phyloP scores from a whole-genome alignment of 2,888 invertebrate genomes.

The Selenia dentaria region DNA sequence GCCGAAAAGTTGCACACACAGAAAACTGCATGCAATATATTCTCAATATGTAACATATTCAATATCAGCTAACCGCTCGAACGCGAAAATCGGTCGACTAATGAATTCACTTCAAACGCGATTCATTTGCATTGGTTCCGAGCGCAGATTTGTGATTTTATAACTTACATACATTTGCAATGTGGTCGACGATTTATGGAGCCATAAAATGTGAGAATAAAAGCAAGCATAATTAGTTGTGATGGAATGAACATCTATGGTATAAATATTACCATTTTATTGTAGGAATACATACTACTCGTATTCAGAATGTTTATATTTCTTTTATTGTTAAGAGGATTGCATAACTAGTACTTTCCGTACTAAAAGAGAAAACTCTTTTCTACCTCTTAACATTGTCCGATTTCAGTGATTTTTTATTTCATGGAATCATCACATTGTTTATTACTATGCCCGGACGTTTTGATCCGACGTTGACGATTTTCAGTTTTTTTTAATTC shows the following conservation, averaged over 20 bases:
- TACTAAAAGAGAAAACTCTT: too few relatives aligned
- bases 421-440: too few relatives aligned
- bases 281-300: too few relatives aligned
- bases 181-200: constrained; percentile 21
- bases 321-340: too few relatives aligned
- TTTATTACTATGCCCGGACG: too few relatives aligned
- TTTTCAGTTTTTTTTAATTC: too few relatives aligned
- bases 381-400: too few relatives aligned
- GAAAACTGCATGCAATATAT: neutral
- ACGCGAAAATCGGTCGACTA: constrained; percentile 15
- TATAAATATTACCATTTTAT: neutral
- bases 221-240: neutral
- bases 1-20: too few relatives aligned
- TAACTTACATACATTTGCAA: constrained; percentile 24
- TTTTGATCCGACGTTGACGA: too few relatives aligned
- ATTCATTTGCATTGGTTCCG: constrained; percentile 32
- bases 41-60: neutral
- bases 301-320: too few relatives aligned
- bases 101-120: constrained; percentile 31
- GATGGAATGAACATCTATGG: neutral
- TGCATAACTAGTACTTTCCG: too few relatives aligned
- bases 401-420: too few relatives aligned
- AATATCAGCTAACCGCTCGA: constrained; percentile 23
- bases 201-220: constrained; percentile 22
- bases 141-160: constrained; percentile 30